phyloP scores from a whole-genome alignment of 2,888 invertebrate species.

The Acholoe squamosa region DNA sequence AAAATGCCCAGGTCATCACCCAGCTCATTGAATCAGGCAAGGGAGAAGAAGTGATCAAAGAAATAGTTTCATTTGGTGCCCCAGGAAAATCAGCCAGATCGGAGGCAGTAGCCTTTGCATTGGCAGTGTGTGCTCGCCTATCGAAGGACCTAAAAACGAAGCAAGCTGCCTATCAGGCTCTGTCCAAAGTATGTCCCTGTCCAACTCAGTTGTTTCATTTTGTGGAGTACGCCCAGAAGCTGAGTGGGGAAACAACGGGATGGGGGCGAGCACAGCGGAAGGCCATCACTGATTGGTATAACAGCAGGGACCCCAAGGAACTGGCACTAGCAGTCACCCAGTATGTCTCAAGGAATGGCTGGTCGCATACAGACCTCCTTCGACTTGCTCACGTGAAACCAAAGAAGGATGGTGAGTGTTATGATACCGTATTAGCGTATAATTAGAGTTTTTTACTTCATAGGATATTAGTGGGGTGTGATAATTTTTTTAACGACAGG shows the following conservation, averaged over 20 bases:
- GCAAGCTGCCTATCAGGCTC: slow-evolving; percentile 85
- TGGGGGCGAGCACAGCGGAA: slow-evolving; percentile 88
- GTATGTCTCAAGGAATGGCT: slow-evolving; percentile 87
- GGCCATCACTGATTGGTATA: slow-evolving; percentile 88
- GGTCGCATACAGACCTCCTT: slow-evolving; percentile 89
- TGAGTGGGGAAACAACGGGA: slow-evolving; percentile 83
- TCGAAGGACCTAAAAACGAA: slow-evolving; percentile 83
- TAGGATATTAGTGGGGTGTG: too few species aligned
- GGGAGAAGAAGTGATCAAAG: slow-evolving; percentile 77
- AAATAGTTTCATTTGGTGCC: slow-evolving; percentile 75
- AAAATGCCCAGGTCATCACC: slow-evolving; percentile 69
- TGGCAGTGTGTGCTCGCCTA: slow-evolving; percentile 87
- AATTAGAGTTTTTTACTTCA: neutral
- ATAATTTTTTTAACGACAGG: too few species aligned
- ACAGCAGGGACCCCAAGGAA: slow-evolving; percentile 86
- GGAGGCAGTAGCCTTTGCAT: slow-evolving; percentile 85
- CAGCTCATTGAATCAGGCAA: slow-evolving; percentile 76
- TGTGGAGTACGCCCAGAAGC: slow-evolving; percentile 86
- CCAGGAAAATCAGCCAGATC: slow-evolving; percentile 81
- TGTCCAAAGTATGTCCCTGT: slow-evolving; percentile 86
- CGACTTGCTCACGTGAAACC: slow-evolving; percentile 79
- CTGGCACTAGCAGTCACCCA: slow-evolving; percentile 88
- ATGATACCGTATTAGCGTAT: too few species aligned
- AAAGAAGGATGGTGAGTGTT: slow-evolving; percentile 76
- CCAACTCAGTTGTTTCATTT: slow-evolving; percentile 88